Conservation (phyloP, 2,113 vertebrate genomes). For the Eubucco bourcierii region DNA sequence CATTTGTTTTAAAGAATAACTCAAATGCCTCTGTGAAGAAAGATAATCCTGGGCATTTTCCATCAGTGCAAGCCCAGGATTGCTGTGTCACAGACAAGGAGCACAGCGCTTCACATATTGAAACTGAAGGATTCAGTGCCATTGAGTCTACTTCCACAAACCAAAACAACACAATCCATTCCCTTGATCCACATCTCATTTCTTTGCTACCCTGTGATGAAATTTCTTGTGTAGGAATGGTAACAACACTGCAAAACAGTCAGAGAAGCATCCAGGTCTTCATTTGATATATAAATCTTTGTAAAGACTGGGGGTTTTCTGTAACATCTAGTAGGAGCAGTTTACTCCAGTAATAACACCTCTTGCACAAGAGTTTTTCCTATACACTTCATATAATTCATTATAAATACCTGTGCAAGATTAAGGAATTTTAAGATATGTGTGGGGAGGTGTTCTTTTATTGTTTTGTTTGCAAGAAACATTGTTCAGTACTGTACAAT, state of each 20-base stretch:
- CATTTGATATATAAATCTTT: not conserved
- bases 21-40: not conserved
- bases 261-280: not conserved
- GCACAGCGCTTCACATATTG: not conserved
- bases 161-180: not conserved
- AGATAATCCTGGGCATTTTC: not conserved
- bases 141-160: not conserved
- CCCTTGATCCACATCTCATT: not conserved
- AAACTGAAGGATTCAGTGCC: not conserved
- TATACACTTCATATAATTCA: not conserved
- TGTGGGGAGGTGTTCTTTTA: not conserved
- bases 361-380: fast-evolving
- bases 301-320: not conserved
- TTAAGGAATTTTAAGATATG: not conserved
- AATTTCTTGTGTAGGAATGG: not conserved
- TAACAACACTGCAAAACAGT: not conserved
- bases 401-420: not conserved
- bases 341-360: not conserved
- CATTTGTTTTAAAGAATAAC: not conserved
- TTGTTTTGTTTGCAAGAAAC: not conserved
- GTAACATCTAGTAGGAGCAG: not conserved
- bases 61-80: not conserved
- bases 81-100: not conserved
- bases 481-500: not conserved
- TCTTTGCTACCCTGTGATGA: not conserved